A percentile compares a stretch with the other conserved stretches of the same genome.
phyloP scores from a whole-genome alignment of 2,888 invertebrate species.

The Nematopogon swammerdamellus region DNA sequence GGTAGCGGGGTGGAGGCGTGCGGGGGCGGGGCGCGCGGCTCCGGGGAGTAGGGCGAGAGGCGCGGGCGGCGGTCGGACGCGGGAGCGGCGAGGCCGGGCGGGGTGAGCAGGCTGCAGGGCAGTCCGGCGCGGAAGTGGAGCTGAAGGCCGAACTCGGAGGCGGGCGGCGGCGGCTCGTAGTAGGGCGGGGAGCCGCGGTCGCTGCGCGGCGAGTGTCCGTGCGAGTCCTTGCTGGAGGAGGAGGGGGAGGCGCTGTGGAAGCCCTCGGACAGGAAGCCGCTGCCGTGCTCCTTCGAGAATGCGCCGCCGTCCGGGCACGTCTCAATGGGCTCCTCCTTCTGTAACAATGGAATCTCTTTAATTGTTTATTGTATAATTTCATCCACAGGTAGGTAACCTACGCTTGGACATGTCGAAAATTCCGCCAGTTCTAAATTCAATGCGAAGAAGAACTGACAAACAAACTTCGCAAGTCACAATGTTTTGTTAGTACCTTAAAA shows the following conservation, averaged over 20 bases:
- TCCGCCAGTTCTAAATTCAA: too few species aligned
- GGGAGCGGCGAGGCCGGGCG: slow-evolving; percentile 52
- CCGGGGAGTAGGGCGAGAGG: slow-evolving; percentile 35
- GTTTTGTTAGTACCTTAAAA: too few species aligned
- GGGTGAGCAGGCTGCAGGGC: slow-evolving; percentile 60
- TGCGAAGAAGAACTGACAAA: too few species aligned
- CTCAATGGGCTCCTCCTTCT: slow-evolving; percentile 56
- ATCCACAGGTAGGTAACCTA: too few species aligned
- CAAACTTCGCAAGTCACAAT: too few species aligned
- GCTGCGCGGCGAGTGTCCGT: slow-evolving; percentile 46
- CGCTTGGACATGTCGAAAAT: too few species aligned
- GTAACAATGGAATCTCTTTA: too few species aligned
- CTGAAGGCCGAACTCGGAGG: slow-evolving; percentile 42
- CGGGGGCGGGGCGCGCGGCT: slow-evolving; percentile 24
- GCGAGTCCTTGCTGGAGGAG: slow-evolving; percentile 52
- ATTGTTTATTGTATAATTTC: too few species aligned
- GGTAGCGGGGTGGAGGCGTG: slow-evolving; percentile 37
- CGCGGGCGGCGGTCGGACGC: slow-evolving; percentile 29
- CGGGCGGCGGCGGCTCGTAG: slow-evolving; percentile 42
- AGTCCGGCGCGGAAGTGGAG: slow-evolving; percentile 38
- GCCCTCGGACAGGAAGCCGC: slow-evolving; percentile 59
- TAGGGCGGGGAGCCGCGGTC: slow-evolving; percentile 35
- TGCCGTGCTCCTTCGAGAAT: slow-evolving; percentile 55
- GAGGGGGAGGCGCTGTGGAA: slow-evolving; percentile 60
- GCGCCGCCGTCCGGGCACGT: slow-evolving; percentile 33